Percentiles rank a stretch among this genome's conserved stretches.
Evolutionary conservation across 2,888 invertebrate genomes (phyloP).

Genomic region (Agrotis exclamationis): DNA sequence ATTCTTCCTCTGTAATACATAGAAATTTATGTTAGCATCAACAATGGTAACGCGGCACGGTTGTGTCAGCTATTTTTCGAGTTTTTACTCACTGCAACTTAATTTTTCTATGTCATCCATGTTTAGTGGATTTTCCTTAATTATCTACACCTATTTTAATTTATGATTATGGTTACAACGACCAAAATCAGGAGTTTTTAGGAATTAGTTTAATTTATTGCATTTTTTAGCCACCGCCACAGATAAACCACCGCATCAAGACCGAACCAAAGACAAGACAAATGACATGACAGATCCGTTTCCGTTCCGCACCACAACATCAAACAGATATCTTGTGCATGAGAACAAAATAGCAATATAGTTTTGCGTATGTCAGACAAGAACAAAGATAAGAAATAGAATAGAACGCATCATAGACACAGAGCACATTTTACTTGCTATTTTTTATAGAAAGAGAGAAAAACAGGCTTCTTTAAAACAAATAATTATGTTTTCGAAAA

Average conservation of each 20-base stretch:
- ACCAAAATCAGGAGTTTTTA: not conserved
- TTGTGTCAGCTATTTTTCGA: conserved; percentile 8
- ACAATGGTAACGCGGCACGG: conserved; percentile 9
- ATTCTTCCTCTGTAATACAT: conserved; percentile 80
- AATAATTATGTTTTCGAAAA: not conserved
- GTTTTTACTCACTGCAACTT: conserved; percentile 84
- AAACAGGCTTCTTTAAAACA: no score
- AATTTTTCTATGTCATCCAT: conserved; percentile 86
- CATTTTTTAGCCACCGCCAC: no score
- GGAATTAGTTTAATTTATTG: not conserved
- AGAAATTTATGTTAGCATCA: conserved; percentile 30
- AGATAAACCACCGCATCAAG: no score
- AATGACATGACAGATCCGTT: conserved; percentile 14
- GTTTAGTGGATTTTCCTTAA: conserved; percentile 44
- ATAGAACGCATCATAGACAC: conserved; percentile 22
- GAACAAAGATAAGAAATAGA: not conserved
- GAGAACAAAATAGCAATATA: not conserved
- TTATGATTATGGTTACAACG: not conserved
- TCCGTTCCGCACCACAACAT: not conserved
- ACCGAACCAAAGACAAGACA: conserved; percentile 26
- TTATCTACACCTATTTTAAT: conserved; percentile 7
- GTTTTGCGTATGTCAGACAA: not conserved
- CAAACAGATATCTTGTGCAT: not conserved
- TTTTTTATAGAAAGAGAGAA: no score
- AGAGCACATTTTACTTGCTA: no score